These are phyloP conservation scores for Salticus scenicus DNA, from an alignment of 2,888 invertebrate species.

Conservation along the genomic window DNA sequence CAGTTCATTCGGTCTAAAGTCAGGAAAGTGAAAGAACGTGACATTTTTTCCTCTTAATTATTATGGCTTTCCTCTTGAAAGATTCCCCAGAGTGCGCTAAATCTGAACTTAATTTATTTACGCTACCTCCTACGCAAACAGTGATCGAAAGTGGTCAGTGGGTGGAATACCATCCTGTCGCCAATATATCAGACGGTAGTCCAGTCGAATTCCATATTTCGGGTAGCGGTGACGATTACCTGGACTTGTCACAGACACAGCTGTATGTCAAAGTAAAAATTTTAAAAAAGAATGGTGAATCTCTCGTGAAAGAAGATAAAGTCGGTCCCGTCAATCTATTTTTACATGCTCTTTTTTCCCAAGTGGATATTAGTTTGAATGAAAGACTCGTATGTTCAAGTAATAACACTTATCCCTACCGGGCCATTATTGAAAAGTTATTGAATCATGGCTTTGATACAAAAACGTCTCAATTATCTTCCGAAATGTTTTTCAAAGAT, in stretches of 20 bases:
- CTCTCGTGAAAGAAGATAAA: not conserved
- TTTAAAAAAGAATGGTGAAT: not conserved
- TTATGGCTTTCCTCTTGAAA: conserved; percentile 30
- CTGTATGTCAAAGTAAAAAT: conserved; percentile 35
- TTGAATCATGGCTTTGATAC: conserved; percentile 27
- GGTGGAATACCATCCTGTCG: conserved; percentile 28
- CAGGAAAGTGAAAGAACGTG: conserved; percentile 12
- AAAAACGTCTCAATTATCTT: conserved; percentile 28
- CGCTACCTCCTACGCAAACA: conserved; percentile 38
- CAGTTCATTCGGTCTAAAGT: conserved; percentile 28
- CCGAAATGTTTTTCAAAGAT: conserved; percentile 28
- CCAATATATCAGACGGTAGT: conserved; percentile 9
- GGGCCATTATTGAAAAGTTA: conserved; percentile 25
- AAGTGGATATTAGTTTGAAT: conserved; percentile 28
- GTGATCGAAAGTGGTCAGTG: conserved; percentile 16
- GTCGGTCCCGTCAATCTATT: conserved; percentile 13
- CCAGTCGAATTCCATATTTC: conserved; percentile 7
- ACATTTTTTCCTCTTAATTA: conserved; percentile 35
- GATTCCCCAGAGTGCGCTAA: conserved; percentile 49
- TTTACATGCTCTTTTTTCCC: not conserved
- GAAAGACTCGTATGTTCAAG: conserved; percentile 35
- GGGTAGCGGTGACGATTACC: conserved; percentile 35
- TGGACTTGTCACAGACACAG: conserved; percentile 31
- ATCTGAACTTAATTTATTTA: conserved; percentile 52
- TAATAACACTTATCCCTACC: conserved; percentile 17